Percentiles rank a stretch among this genome's conserved stretches.
phyloP scores from a whole-genome alignment of 2,113 vertebrate species.

The Peromyscus leucopus region DNA sequence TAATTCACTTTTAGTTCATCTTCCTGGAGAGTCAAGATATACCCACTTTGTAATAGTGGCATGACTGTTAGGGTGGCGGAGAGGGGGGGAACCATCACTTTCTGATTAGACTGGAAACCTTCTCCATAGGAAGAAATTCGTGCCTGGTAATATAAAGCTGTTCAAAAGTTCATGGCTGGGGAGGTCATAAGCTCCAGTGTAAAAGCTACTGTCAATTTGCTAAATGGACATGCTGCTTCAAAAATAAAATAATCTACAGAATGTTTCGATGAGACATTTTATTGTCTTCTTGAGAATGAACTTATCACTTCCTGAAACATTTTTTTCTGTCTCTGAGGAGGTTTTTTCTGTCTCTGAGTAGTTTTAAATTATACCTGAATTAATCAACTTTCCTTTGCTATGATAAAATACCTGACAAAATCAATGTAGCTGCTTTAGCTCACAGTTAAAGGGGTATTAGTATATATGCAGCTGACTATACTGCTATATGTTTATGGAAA shows the following conservation, averaged over 20 bases:
- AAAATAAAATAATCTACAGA: neutral
- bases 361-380: neutral
- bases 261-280: conserved; percentile 3
- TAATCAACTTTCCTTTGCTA: neutral
- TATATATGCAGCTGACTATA: neutral
- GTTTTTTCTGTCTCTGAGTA: neutral
- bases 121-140: neutral
- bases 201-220: neutral
- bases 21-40: neutral
- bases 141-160: neutral
- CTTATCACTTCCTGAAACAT: neutral
- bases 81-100: no score
- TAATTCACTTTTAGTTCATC: conserved; percentile 31
- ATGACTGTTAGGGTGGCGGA: neutral
- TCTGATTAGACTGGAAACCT: neutral
- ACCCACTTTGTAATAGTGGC: neutral
- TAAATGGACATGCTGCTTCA: neutral
- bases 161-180: neutral
- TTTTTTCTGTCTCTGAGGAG: neutral
- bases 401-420: neutral
- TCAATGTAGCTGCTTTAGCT: neutral
- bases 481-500: neutral
- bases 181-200: neutral
- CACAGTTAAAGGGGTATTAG: neutral
- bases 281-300: conserved; percentile 22